Conservation (phyloP, 1,140 invertebrate genomes). For the Melipona quadrifasciata region DNA sequence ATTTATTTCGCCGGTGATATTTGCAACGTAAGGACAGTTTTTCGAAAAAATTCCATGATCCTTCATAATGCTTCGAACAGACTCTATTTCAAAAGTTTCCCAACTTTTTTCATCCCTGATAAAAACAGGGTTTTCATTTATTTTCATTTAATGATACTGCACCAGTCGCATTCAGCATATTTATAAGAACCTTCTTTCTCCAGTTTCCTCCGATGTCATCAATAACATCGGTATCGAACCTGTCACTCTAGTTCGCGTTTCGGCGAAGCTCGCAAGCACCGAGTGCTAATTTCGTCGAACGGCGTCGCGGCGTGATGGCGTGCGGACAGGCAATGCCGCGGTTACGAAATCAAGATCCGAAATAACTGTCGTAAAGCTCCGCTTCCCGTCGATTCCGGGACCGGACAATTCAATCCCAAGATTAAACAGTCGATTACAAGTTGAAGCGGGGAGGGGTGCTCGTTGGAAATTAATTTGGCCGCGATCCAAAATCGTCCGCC, state of each 20-base stretch:
- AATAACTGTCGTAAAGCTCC: slow-evolving; percentile 13
- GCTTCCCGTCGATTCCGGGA: not conserved
- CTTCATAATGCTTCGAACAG: too few species aligned
- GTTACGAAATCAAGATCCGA: slow-evolving; percentile 25
- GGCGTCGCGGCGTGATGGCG: not conserved
- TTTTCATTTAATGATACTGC: too few species aligned
- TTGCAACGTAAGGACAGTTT: too few species aligned
- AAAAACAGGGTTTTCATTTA: too few species aligned
- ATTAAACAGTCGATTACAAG: slow-evolving; percentile 50
- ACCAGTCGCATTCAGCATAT: too few species aligned
- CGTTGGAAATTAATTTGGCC: slow-evolving; percentile 50
- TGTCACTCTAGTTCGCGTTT: not conserved
- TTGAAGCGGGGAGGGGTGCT: slow-evolving; percentile 16
- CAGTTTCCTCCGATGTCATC: too few species aligned
- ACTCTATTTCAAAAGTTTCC: too few species aligned
- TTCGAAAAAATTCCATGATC: too few species aligned
- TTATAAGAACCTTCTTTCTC: too few species aligned
- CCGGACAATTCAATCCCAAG: slow-evolving; percentile 39
- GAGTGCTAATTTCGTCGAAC: not conserved
- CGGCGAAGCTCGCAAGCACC: not conserved
- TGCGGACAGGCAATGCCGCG: slow-evolving; percentile 12
- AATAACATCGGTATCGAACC: too few species aligned
- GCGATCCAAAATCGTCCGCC: slow-evolving; percentile 23
- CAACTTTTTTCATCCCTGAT: too few species aligned
- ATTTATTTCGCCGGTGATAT: too few species aligned